Conservation (phyloP, 2,797 vertebrate genomes). For the Lemur catta region DNA sequence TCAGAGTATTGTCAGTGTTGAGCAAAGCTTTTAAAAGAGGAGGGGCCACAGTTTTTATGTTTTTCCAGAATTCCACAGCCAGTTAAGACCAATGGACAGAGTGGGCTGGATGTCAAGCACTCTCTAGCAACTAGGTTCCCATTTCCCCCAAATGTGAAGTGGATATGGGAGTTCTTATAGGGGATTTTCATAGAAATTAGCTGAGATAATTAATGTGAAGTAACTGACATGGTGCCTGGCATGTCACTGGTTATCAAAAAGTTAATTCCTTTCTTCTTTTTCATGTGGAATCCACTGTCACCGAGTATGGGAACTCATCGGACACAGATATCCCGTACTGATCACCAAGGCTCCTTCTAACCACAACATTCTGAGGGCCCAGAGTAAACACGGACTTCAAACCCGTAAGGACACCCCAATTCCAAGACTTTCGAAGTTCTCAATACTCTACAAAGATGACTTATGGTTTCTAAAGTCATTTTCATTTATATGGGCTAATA, state of each 20-base stretch:
- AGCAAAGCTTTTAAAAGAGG: neutral
- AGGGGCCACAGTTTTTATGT: neutral
- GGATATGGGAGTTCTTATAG: neutral
- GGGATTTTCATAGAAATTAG: neutral
- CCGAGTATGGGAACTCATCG: neutral
- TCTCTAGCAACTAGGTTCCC: neutral
- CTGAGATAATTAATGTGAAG: neutral
- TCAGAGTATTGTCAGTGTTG: neutral
- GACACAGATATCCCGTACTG: neutral
- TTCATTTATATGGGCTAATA: neutral
- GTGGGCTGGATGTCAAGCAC: neutral
- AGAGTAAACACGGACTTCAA: neutral
- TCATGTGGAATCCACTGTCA: neutral
- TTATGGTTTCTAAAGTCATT: neutral
- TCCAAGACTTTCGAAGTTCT: neutral
- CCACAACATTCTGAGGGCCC: neutral
- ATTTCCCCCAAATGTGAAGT: neutral
- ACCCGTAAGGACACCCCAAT: neutral
- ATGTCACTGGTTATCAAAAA: neutral
- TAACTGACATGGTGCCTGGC: neutral
- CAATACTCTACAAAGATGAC: neutral
- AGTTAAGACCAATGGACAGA: neutral
- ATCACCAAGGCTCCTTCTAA: neutral
- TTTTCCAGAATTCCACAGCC: neutral
- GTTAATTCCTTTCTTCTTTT: neutral